A percentile compares a stretch with the other conserved stretches of the same genome.
phyloP scores from a whole-genome alignment of 2,113 vertebrate genomes.

The Zootoca vivipara region DNA sequence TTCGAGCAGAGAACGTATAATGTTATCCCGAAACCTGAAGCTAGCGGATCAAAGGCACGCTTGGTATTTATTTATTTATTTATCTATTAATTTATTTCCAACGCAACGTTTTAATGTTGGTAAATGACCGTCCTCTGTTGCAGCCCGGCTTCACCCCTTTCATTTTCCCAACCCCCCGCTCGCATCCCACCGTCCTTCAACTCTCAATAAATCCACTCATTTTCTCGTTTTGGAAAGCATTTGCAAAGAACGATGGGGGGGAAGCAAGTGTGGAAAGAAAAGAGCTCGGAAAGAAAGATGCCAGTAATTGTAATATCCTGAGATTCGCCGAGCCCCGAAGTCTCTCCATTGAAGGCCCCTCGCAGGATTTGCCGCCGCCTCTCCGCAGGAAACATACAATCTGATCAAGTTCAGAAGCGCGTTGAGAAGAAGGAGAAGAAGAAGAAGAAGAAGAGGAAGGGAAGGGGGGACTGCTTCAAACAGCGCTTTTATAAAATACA shows the following conservation, averaged over 20 bases:
- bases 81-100: neutral
- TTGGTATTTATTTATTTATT: neutral
- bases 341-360: constrained; percentile 84
- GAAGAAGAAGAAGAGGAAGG: no score
- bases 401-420: constrained; percentile 98
- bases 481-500: constrained; percentile 86
- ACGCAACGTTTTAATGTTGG: neutral
- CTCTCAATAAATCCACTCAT: constrained; percentile 72
- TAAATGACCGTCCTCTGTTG: neutral
- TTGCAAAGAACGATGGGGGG: constrained; percentile 81
- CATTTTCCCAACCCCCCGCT: neutral
- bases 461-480: constrained; percentile 80
- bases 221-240: constrained; percentile 69
- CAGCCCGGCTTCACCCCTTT: neutral
- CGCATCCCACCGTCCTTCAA: neutral
- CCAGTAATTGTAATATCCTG: constrained; percentile 87
- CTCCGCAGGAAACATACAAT: constrained; percentile 94
- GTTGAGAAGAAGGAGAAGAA: constrained; percentile 64
- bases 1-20: neutral
- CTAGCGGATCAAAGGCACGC: neutral
- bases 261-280: constrained; percentile 76
- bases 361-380: constrained; percentile 86
- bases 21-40: neutral
- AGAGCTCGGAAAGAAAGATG: constrained; percentile 83
- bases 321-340: constrained; percentile 78